Conservation (phyloP, 2,888 invertebrate species). For the Diloba caeruleocephala region DNA sequence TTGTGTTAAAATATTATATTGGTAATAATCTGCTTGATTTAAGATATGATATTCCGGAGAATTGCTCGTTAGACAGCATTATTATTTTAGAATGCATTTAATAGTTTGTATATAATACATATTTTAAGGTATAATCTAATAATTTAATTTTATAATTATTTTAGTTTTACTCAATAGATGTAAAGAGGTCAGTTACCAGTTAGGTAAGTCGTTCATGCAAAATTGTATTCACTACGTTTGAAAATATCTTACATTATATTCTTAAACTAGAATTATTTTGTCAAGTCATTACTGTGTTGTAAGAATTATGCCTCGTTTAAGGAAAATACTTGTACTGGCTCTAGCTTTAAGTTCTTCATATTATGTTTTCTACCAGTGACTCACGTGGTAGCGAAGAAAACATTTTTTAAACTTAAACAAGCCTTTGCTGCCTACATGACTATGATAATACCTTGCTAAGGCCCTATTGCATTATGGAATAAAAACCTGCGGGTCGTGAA, state of each 20-base stretch:
- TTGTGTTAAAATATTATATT: too few species aligned
- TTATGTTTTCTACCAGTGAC: slow-evolving; percentile 6
- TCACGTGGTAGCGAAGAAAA: slow-evolving; percentile 36
- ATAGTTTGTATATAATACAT: slow-evolving; percentile 60
- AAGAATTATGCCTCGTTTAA: not conserved
- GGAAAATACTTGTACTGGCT: slow-evolving; percentile 22
- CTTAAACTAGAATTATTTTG: slow-evolving; percentile 14
- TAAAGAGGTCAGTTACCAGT: slow-evolving; percentile 49
- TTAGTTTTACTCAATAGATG: slow-evolving; percentile 29
- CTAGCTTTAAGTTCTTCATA: slow-evolving; percentile 8
- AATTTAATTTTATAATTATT: slow-evolving; percentile 39
- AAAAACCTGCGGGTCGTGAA: slow-evolving; percentile 27
- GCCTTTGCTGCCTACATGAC: slow-evolving; percentile 36
- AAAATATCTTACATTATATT: slow-evolving; percentile 5
- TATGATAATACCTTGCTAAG: slow-evolving; percentile 40
- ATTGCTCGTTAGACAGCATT: slow-evolving; percentile 59
- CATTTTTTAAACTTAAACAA: slow-evolving; percentile 25
- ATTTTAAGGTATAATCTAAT: slow-evolving; percentile 50
- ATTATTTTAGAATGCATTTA: slow-evolving; percentile 62
- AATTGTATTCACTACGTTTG: slow-evolving; percentile 23
- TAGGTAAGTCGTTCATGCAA: slow-evolving; percentile 40
- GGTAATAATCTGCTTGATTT: too few species aligned
- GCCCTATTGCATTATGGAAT: slow-evolving; percentile 49
- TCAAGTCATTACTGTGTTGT: slow-evolving; percentile 9
- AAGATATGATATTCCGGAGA: too few species aligned